Conservation (phyloP, 2,888 invertebrate genomes). For the Axea sp. region DNA sequence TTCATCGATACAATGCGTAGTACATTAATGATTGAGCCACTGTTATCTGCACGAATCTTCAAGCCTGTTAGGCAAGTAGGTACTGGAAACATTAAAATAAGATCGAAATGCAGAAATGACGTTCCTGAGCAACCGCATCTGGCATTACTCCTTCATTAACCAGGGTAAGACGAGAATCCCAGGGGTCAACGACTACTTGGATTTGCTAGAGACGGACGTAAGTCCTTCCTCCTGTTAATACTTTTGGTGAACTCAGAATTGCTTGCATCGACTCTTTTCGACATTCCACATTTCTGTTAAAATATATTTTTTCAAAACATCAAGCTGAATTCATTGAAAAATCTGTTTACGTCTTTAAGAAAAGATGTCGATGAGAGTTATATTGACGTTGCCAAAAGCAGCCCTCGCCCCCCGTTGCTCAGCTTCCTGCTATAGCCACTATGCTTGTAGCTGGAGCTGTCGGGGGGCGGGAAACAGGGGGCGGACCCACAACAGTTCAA, state of each 20-base stretch:
- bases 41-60: conserved; percentile 48
- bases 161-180: conserved; percentile 97
- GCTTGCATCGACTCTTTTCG: conserved; percentile 47
- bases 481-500: conserved; percentile 49
- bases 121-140: conserved; percentile 90
- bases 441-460: conserved; percentile 72
- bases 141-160: conserved; percentile 94
- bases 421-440: conserved; percentile 70
- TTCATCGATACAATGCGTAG: conserved; percentile 45
- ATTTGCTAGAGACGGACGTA: conserved; percentile 93
- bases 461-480: conserved; percentile 77
- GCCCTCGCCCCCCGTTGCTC: conserved; percentile 76
- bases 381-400: conserved; percentile 58
- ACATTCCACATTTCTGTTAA: conserved; percentile 2
- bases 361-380: conserved; percentile 54
- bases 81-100: conserved; percentile 44
- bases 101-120: conserved; percentile 85
- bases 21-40: conserved; percentile 46
- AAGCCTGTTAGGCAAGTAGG: conserved; percentile 36
- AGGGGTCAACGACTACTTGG: conserved; percentile 95
- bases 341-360: not conserved
- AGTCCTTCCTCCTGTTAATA: conserved; percentile 80
- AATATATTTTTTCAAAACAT: too few species aligned
- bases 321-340: too few species aligned
- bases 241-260: conserved; percentile 51